Base-by-base conservation (phyloP, 2,888 invertebrate species). In the Heliconius hortense region DNA sequence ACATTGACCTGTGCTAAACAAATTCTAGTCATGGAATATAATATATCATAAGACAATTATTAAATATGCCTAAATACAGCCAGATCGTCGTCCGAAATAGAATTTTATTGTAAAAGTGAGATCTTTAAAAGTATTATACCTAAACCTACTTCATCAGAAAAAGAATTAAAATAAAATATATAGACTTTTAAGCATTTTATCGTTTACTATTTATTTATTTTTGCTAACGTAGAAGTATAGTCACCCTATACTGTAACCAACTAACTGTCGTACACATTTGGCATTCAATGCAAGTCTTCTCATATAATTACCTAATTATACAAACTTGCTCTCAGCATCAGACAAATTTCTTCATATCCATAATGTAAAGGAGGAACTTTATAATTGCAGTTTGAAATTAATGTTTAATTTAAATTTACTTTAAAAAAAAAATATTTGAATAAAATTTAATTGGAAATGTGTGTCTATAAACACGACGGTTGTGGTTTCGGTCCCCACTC, bases 281-380 rank as follows among this genome's bases (percentile, higher is more conserved):
- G 53, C 72, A 73, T 53, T 64, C 53, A 66, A n/a, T 26, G 64
- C 24, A 28, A 64, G 24, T 73, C 31, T 26, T 66, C 72, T 56
- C 35, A 31, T 24, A 56, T 64, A 64, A 56, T 66, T 73, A 73
- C 66, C n/a, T 64, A 66, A 56, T 73, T 73, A 73, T 56, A 53
- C 63, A 35, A 39, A 66, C 56, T 24, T 21, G 24, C 64, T 63
- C 72, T 62, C 64, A 31, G 31, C 18, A 21, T 53, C 48, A 63
- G 28, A 21, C n/a, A 31, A 68, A 31, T 31, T 53, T 28, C 11
- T 53, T 28, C n/a, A 68, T 28, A 24, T 26, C 26, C 4, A 21
- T 31, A 53, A 53, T n/a, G 53, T 15, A 26, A 15, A 26, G 24
- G 15, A 66, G 15, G 5, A 21, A 64, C 2, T 18, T 53, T n/a